Base-by-base conservation (phyloP, 1,140 invertebrate genomes). In the Andricus grossulariae region DNA sequence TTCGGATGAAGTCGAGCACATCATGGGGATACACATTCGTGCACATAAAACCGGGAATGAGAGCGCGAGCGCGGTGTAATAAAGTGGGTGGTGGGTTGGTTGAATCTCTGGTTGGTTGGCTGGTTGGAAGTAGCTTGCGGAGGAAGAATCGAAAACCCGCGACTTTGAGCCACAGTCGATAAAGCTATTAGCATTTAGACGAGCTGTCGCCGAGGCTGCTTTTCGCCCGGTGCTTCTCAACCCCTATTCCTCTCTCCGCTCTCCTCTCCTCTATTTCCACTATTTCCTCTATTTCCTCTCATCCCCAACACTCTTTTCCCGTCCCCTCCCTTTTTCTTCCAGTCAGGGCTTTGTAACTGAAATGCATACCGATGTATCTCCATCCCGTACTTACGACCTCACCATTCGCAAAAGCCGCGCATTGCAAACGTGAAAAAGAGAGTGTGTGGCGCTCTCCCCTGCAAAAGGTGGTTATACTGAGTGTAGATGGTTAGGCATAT, bases 181-280 rank as follows among this genome's bases (percentile, higher is more conserved):
- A 90, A 90, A 88, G 87, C 89, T 90, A 91, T 91, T 91, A 91
- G 90, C 90, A 91, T 91, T 91, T 91, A 91, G 90, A 91, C 89
- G 90, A 91, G 90, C 89, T 91, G 90, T 91, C 90, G 85, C 81
- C 80, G 82, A 80, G 82, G 75, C 74, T 83, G 80, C 76, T 80
- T 81, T 66, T 80, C 80, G 81, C 78, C 80, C 74, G 71, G 52
- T 77, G 76, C 77, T 32, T 25, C 49, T 52, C 51, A 25, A 39
- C 79, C 19, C 21, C 72, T 73, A 74, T 74, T 70, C 72, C 50
- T 72, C 71, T 49, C 55, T 6, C 39, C 19, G 0, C 50, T 50
- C 21, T 11, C 45, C 55, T 6, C 39, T 21, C 1, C 50, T 50
- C 21, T n/a, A 13, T 21, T 73, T 21, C 39, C 72, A 13, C 12